Evolutionary conservation across 2,113 vertebrate species (phyloP).

Genomic region (Onychorhynchus coronatus): DNA sequence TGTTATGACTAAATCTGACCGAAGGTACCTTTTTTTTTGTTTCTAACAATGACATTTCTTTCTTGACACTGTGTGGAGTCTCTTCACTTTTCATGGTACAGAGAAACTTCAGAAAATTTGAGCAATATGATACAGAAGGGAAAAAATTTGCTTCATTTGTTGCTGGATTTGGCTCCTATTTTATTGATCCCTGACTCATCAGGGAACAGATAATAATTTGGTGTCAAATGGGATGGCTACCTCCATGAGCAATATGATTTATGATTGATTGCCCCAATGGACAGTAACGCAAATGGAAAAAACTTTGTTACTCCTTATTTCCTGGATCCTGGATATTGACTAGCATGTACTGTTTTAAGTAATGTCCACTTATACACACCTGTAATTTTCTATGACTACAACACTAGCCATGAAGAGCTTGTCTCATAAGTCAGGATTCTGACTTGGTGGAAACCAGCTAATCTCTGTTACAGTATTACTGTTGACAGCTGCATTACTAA

Average conservation of each 20-base stretch:
- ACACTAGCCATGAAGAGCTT: background rate
- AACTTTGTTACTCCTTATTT: background rate
- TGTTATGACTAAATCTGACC: background rate
- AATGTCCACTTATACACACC: fast-evolving
- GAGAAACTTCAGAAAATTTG: background rate
- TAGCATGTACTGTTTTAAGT: background rate
- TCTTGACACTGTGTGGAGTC: background rate
- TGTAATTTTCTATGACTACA: fast-evolving
- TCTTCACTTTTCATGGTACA: background rate
- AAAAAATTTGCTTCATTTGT: background rate
- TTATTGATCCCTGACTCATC: background rate
- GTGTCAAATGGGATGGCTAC: background rate
- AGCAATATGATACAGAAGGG: background rate
- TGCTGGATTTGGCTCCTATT: background rate
- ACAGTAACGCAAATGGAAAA: background rate
- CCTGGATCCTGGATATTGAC: background rate
- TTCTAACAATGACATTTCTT: background rate
- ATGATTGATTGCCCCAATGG: background rate
- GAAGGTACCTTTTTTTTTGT: background rate
- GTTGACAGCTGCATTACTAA: background rate
- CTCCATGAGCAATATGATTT: background rate
- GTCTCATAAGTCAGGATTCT: background rate
- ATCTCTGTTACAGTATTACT: background rate
- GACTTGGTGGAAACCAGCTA: background rate
- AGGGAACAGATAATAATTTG: background rate